Base-by-base conservation (phyloP, 53 echinoderm and acorn worm genomes). In the Arbacia lixula region DNA sequence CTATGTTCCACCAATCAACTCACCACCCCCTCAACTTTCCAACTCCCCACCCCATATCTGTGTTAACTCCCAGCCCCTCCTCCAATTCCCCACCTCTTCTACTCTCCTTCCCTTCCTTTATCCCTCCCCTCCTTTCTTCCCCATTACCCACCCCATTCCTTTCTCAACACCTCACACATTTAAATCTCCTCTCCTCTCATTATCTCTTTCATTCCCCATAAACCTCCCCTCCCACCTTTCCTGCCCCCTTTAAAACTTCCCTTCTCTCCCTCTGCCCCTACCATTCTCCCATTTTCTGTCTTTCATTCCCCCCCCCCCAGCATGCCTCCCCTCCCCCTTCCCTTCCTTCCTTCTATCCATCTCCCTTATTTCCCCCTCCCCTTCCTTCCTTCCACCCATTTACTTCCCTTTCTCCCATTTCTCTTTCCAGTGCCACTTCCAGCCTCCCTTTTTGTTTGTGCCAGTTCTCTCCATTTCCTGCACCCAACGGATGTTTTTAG, bases 261-360 rank as follows among this genome's bases (percentile, higher is more conserved):
- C 17, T 28, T 74, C 33, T 74, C 53, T 33, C 20, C 49, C 53
- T 34, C 74, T 74, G 8, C 31, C 53, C 53, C 74, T 33, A 51
- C 52, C 27, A 34, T 33, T 52, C 74, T 74, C 74, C 74, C 74
- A 0, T 11, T 32, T 30, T 33, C 29, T 9, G 64, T 11, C 38
- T 37, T 35, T n/a, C n/a, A n/a, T 46, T 14, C 46, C 46, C 46
- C 8, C 46, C 46, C 8, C 46, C 46, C 14, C 46, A 8, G 8
- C 46, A 8, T 46, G 8, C 46, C 46, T 10, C 46, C 46, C 46
- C 46, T 10, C 46, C 46, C 46, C 46, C 46, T 46, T 14, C 46
- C 46, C 8, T 46, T 14, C 46, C 46, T 46, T 46, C 46, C 46
- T 14, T 14, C 46, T 46, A 46, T 14, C 46, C 46, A 46, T 10